These are phyloP conservation scores for Drosophila parabipectinata DNA, from an alignment of 1,140 invertebrate species.

Conservation along the genomic window DNA sequence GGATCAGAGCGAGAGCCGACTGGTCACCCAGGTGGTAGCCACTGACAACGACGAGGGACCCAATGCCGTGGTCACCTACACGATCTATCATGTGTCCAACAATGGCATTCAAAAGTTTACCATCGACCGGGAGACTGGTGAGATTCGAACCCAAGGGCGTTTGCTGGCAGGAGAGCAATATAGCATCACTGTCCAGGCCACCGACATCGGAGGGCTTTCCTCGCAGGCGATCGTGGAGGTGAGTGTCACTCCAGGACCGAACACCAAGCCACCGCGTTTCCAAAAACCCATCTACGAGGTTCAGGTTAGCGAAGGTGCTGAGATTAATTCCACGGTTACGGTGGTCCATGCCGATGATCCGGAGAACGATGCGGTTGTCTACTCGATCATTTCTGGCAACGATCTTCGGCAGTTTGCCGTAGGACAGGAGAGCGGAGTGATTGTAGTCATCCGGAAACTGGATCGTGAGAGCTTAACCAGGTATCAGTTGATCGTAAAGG, in stretches of 20 bases:
- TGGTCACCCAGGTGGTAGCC: constrained; percentile 92
- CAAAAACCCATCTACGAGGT: constrained; percentile 92
- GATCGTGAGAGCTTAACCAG: constrained; percentile 94
- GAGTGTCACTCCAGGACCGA: constrained; percentile 91
- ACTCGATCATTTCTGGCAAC: constrained; percentile 93
- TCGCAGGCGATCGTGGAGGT: constrained; percentile 94
- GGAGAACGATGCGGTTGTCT: constrained; percentile 93
- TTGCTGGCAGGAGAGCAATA: constrained; percentile 94
- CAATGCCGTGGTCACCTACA: constrained; percentile 92
- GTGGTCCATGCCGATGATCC: constrained; percentile 92
- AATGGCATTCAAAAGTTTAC: constrained; percentile 93
- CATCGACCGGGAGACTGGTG: constrained; percentile 91
- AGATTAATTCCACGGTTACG: constrained; percentile 92
- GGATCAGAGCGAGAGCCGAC: constrained; percentile 87
- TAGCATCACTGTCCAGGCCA: constrained; percentile 93
- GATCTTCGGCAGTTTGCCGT: constrained; percentile 93
- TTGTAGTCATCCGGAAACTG: constrained; percentile 92
- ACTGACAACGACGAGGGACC: constrained; percentile 93
- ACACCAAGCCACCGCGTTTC: constrained; percentile 93
- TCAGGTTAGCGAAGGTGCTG: constrained; percentile 93
- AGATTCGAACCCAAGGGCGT: constrained; percentile 90
- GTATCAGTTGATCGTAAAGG: constrained; percentile 93
- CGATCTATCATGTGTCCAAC: constrained; percentile 95
- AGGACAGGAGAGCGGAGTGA: constrained; percentile 91
- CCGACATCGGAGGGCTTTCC: constrained; percentile 88